Evolutionary conservation across 2,113 vertebrate species (phyloP), one percentile per base, ranked within the genome.

Genomic region (Argyrosomus japonicus): DNA sequence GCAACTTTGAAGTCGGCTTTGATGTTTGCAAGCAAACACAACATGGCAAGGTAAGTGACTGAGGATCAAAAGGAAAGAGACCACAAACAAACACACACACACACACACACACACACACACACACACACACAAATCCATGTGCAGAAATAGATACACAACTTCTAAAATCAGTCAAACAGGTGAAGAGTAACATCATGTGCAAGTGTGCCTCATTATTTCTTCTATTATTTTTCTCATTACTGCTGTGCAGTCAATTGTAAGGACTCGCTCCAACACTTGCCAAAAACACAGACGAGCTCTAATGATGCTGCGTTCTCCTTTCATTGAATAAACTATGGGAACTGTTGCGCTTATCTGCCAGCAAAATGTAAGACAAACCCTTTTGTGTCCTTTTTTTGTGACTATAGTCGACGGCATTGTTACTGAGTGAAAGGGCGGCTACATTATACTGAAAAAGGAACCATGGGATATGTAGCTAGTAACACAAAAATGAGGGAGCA

Each of bases 201-300:
- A 64, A 45, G 40, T 5, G 9, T 23, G 18, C 13, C 61, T 29
- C 3, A 5, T 36, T 56, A 48, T 69, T 13, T 6, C 62, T 75
- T 29, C 23, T 56, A 47, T 48, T 56, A 68, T 40, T 82, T 40
- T 71, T 36, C 73, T 81, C 81, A 83, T 90, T 86, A 87, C 61
- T 69, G 77, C 65, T 50, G 81, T 78, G 75, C 79, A 76, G 65
- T 58, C 60, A 32, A 36, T 40, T 80, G 78, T 61, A 10, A 79
- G 65, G 71, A 83, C 73, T 75, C 48, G 3, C 47, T 40, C 47
- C 1, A 60, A 71, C 74, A 36, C 40, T 79, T 54, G 57, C 75
- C 86, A 81, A 65, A 75, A 75, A 50, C 62, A 69, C 21, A 76
- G 54, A 56, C 19, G 18, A 11, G 51, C 87, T 80, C 68, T 72